phyloP scores from a whole-genome alignment of 92 coral and sea anemone species.

The Bergia sp. region DNA sequence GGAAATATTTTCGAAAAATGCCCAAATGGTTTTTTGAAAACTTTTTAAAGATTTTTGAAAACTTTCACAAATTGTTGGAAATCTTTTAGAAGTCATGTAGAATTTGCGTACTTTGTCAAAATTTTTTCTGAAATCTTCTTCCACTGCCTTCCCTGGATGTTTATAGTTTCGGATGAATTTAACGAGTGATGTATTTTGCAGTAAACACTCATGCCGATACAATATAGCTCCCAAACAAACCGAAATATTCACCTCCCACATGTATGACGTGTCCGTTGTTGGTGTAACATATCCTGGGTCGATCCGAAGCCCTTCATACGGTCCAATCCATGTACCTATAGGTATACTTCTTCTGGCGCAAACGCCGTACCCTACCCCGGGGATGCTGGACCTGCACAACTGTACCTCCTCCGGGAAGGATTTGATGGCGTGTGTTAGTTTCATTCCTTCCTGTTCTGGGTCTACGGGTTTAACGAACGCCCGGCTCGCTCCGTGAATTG shows the following conservation, averaged over 20 bases:
- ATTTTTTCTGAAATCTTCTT: too few relatives aligned
- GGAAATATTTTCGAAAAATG: too few relatives aligned
- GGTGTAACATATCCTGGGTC: slow-evolving; percentile 56
- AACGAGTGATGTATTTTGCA: neutral
- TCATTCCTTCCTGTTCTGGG: slow-evolving; percentile 38
- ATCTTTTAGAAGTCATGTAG: too few relatives aligned
- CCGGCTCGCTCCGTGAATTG: slow-evolving; percentile 34
- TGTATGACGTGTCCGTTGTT: slow-evolving; percentile 64
- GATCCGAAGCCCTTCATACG: slow-evolving; percentile 83
- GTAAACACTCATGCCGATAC: neutral
- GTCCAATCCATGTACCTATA: slow-evolving; percentile 89
- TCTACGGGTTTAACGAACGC: slow-evolving; percentile 47
- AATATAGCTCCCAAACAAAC: neutral
- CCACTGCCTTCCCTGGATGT: too few relatives aligned
- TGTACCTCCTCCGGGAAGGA: slow-evolving; percentile 88
- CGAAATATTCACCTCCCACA: slow-evolving; percentile 88
- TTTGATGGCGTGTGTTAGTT: slow-evolving; percentile 61
- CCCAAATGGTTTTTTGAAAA: too few relatives aligned
- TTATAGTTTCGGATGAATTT: too few relatives aligned
- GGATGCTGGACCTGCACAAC: slow-evolving; percentile 83
- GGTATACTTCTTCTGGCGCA: slow-evolving; percentile 76
- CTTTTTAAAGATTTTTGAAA: too few relatives aligned
- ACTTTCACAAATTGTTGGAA: too few relatives aligned
- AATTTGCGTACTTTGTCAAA: too few relatives aligned
- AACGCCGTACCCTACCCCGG: slow-evolving; percentile 83